phyloP scores from a whole-genome alignment of 1,140 invertebrate genomes.

The Ceratosolen fusciceps region DNA sequence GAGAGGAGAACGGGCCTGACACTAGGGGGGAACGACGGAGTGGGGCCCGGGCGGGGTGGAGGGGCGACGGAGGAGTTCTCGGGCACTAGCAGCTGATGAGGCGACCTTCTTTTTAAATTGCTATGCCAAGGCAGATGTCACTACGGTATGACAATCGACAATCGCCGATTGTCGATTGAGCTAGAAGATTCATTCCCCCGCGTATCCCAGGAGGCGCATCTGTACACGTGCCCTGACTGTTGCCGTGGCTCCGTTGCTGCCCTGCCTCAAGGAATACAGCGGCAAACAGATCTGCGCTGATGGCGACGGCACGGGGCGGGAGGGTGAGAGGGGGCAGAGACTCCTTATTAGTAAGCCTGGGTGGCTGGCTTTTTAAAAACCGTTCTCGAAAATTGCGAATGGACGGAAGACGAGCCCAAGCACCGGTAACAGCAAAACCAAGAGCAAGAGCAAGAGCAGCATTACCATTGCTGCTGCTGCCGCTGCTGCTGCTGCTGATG shows the following conservation, averaged over 20 bases:
- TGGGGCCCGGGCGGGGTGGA: background rate
- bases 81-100: constrained; percentile 10
- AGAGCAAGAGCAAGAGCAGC: no score
- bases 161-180: constrained; percentile 22
- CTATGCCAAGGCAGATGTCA: constrained; percentile 4
- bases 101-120: constrained; percentile 28
- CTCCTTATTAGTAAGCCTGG: no score
- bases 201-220: background rate
- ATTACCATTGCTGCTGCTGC: no score
- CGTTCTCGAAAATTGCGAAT: background rate
- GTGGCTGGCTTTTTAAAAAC: constrained; percentile 6
- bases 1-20: no score
- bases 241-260: background rate
- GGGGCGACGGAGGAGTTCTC: background rate
- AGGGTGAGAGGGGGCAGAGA: no score
- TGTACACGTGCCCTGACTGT: background rate
- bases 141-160: constrained; percentile 16
- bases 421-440: no score
- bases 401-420: no score
- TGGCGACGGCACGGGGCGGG: background rate
- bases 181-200: background rate
- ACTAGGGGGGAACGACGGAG: background rate
- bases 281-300: background rate
- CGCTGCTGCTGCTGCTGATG: no score
- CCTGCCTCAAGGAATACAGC: background rate